Conservation (phyloP, 2,888 invertebrate species). For the Malacosoma neustria region DNA sequence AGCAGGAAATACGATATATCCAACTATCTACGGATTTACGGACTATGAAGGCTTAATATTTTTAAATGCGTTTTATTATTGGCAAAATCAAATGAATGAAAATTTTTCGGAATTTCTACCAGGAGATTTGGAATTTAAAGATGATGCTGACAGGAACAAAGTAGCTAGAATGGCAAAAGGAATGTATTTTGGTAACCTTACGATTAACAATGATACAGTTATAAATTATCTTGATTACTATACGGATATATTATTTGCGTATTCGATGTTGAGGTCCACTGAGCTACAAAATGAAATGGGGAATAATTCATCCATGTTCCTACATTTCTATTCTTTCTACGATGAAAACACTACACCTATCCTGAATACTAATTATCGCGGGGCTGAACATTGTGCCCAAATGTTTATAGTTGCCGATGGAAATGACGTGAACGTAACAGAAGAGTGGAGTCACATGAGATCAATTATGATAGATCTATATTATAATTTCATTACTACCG, state of each 20-base stretch:
- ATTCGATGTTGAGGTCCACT: constrained; percentile 22
- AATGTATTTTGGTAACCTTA: constrained; percentile 33
- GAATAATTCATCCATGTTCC: constrained; percentile 27
- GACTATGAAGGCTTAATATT: constrained; percentile 28
- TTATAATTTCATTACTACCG: constrained; percentile 31
- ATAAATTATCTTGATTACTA: constrained; percentile 32
- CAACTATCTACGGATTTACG: constrained; percentile 32
- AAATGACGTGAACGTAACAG: constrained; percentile 11
- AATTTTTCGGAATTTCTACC: constrained; percentile 39
- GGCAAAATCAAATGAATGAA: constrained; percentile 31
- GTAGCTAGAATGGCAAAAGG: constrained; percentile 26
- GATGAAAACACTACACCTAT: constrained; percentile 20
- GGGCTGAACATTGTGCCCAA: constrained; percentile 30
- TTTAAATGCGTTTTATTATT: constrained; percentile 17
- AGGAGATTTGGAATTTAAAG: constrained; percentile 30
- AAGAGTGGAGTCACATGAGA: constrained; percentile 21
- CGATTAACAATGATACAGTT: constrained; percentile 21
- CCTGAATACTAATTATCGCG: constrained; percentile 21
- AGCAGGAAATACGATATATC: constrained; percentile 13
- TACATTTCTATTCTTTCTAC: constrained; percentile 36
- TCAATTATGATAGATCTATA: constrained; percentile 26
- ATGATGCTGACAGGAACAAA: constrained; percentile 22
- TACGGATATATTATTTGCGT: constrained; percentile 39
- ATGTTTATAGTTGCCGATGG: constrained; percentile 18
- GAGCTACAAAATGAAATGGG: constrained; percentile 28